Evolutionary conservation across 1,140 invertebrate species (phyloP), one percentile per base, ranked within the genome.

Genomic region (Zaprionus kolodkinae): DNA sequence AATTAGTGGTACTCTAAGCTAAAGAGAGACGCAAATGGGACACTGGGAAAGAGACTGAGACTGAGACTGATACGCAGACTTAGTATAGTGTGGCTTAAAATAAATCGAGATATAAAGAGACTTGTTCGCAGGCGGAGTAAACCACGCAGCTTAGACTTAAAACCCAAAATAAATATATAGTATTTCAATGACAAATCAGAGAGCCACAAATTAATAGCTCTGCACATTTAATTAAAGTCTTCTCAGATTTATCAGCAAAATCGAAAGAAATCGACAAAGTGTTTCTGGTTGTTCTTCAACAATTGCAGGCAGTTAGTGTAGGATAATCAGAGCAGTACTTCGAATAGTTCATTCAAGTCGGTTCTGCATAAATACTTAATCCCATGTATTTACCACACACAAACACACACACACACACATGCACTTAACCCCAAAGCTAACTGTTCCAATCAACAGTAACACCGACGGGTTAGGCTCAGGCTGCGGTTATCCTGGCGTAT

Each of bases 1-100:
- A 76, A 79, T 76, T 79, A 76, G 73, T 76, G 55, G 55, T 56
- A 61, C 62, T 55, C 52, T 59, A 35, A 57, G 40, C 50, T 59
- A 12, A n/a, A n/a, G 54, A 52, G 59, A 36, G 21, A 40, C 33
- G 40, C 33, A 63, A 55, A 17, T 61, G 40, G 17, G 54, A 12
- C 25, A 13, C 33, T 38, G 63, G 55, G 15, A n/a, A n/a, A n/a
- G n/a, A n/a, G n/a, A n/a, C 21, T 17, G 30, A 54, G 11, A 25
- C 38, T 40, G 21, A 30, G 48, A n/a, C 21, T 13, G 21, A 55
- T 27, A 55, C 27, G 12, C 15, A 40, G 30, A 12, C 21, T 36
- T 43, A 33, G 36, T 7, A n/a, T n/a, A 63, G 55, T 36, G 50
- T 45, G 50, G 27, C 38, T 10, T 30, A 64, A 33, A 56, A 35